Base-by-base conservation (phyloP, 1,140 invertebrate genomes). In the Atta texana region DNA sequence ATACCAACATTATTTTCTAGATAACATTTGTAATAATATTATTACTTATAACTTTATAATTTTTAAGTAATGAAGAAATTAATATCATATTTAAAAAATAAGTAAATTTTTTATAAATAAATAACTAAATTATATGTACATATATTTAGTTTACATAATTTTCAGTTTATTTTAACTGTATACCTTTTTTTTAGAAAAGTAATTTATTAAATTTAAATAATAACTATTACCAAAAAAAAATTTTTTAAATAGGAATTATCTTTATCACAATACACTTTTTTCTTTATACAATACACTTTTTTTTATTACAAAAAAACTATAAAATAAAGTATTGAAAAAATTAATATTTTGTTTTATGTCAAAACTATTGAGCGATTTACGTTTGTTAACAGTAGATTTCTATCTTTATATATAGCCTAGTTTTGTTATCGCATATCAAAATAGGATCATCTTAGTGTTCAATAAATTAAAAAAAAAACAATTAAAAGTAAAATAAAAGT, bases 371-470 rank as follows among this genome's bases (percentile, higher is more conserved):
- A 44, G 1, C 10, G 7, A 78, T 49, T 24, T 49, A 64, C 39
- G 28, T 77, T 18, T 0, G 21, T 69, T 21, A 66, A 71, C 53
- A 44, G 14, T 28, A 71, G 12, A 2, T 5, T 34, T 81, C 10
- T 44, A 71, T 80, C 34, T 68, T 28, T 4, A 71, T 4, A 71
- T 4, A 16, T n/a, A 57, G 5, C n/a, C 31, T 69, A 10, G 34
- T 71, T 81, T 57, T 44, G 14, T 81, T 69, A 57, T 57, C 53
- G 49, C 3, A 18, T 57, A 71, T 71, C 31, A 57, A 71, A 81
- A 81, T 57, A 57, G 18, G 8, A 14, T 68, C 76, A 80, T 34
- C 44, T 80, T 24, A n/a, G 1, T 8, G 28, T 53, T n/a, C 7
- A 31, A 66, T 51, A 14, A 6, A 21, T 21, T n/a, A 31, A 14